These are phyloP conservation scores for Smittia sp. DNA, from an alignment of 2,888 invertebrate species.

Conservation along the genomic window DNA sequence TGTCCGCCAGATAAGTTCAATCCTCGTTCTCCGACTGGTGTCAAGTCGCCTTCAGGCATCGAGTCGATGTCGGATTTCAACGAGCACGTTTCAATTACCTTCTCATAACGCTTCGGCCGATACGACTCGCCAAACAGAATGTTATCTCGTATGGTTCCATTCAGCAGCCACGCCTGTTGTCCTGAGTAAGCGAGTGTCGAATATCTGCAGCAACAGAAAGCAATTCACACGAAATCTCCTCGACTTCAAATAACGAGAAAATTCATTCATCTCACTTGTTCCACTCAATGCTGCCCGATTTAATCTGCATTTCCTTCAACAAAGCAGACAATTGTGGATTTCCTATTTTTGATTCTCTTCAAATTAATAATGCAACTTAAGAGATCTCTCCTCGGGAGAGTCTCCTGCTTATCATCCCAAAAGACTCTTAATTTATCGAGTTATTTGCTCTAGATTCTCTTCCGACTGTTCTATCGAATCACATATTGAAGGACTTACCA, in stretches of 20 bases:
- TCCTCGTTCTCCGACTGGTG: slow-evolving; percentile 73
- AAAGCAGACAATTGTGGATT: background rate
- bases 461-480: too few species aligned
- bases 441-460: too few species aligned
- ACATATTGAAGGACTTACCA: too few species aligned
- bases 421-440: too few species aligned
- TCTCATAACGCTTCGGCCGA: slow-evolving; percentile 64
- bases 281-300: background rate
- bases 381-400: too few species aligned
- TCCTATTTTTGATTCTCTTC: background rate
- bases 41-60: slow-evolving; percentile 70
- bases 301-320: background rate
- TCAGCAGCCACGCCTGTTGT: slow-evolving; percentile 67
- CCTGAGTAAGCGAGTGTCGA: background rate
- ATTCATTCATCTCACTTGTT: slow-evolving; percentile 5
- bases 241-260: background rate
- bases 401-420: slow-evolving; percentile 44
- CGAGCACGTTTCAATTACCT: slow-evolving; percentile 69
- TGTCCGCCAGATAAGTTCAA: slow-evolving; percentile 80
- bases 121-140: slow-evolving; percentile 45
- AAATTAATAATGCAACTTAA: too few species aligned
- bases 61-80: slow-evolving; percentile 72
- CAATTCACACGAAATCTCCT: background rate
- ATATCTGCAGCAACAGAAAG: background rate
- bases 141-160: slow-evolving; percentile 67